Percentiles rank a stretch among this genome's conserved stretches.
phyloP scores from a whole-genome alignment of 2,113 vertebrate species.

The Leiothrix lutea region DNA sequence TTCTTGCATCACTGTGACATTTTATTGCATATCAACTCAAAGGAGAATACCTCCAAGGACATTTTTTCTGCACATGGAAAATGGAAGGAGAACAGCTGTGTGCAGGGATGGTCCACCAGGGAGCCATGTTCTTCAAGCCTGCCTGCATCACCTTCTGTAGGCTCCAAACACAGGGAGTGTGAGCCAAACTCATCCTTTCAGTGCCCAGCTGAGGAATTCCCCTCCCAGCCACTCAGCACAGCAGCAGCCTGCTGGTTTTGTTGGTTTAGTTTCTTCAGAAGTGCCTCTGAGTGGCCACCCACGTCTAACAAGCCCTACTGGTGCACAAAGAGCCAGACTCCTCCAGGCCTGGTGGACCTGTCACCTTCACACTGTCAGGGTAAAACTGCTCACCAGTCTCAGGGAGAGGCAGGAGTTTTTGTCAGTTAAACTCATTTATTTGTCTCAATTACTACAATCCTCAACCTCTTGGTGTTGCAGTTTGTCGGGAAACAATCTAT shows the following conservation, averaged over 20 bases:
- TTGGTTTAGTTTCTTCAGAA: neutral
- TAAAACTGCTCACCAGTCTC: neutral
- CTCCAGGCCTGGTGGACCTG: neutral
- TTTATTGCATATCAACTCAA: neutral
- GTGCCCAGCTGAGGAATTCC: neutral
- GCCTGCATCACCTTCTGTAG: fast-evolving
- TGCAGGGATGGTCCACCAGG: neutral
- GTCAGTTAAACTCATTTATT: neutral
- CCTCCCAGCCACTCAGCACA: neutral
- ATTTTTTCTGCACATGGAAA: neutral
- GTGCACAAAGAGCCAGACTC: neutral
- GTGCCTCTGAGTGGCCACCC: neutral
- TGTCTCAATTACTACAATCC: neutral
- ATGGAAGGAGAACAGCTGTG: neutral
- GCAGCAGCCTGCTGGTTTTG: neutral
- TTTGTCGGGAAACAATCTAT: neutral
- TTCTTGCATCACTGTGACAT: neutral
- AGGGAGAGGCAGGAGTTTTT: neutral
- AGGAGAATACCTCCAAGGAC: neutral
- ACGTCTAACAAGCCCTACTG: fast-evolving
- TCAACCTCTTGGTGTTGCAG: neutral
- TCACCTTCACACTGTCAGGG: neutral
- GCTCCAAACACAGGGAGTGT: fast-evolving
- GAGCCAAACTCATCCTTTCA: neutral
- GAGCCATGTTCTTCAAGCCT: neutral